Conservation (phyloP, 1,140 invertebrate species). For the Brachionus calyciflorus region DNA sequence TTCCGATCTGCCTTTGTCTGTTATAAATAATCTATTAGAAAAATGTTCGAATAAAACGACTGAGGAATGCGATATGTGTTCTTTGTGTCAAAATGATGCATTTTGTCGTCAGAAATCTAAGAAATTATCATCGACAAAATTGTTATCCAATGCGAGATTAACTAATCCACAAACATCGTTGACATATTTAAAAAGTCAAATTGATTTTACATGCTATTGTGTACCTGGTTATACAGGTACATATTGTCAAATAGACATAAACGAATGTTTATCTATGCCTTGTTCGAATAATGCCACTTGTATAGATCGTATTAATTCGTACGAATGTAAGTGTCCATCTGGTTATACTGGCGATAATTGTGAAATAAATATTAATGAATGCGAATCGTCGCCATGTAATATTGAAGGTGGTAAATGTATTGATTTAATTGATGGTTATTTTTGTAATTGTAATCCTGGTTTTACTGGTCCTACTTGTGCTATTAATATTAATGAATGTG, state of each 20-base stretch:
- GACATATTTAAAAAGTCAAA: not conserved
- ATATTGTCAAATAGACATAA: conserved; percentile 53
- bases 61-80: conserved; percentile 30
- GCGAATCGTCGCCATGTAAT: conserved; percentile 78
- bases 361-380: conserved; percentile 74
- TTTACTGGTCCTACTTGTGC: conserved; percentile 48
- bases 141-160: not conserved
- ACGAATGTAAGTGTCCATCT: conserved; percentile 45
- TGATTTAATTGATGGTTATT: conserved; percentile 50
- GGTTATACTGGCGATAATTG: conserved; percentile 76
- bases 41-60: conserved; percentile 13
- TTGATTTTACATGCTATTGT: conserved; percentile 42
- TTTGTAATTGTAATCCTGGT: conserved; percentile 50
- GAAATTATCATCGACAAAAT: not conserved
- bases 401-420: conserved; percentile 50
- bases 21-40: not conserved
- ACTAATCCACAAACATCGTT: not conserved
- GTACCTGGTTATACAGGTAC: conserved; percentile 68
- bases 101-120: conserved; percentile 34
- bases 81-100: conserved; percentile 23
- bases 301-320: conserved; percentile 31
- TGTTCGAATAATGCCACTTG: conserved; percentile 34
- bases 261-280: conserved; percentile 13
- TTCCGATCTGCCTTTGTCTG: not conserved
- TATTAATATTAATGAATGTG: conserved; percentile 46